These are phyloP conservation scores for Tenodera sinensis DNA, from an alignment of 2,888 invertebrate genomes.

Conservation along the genomic window DNA sequence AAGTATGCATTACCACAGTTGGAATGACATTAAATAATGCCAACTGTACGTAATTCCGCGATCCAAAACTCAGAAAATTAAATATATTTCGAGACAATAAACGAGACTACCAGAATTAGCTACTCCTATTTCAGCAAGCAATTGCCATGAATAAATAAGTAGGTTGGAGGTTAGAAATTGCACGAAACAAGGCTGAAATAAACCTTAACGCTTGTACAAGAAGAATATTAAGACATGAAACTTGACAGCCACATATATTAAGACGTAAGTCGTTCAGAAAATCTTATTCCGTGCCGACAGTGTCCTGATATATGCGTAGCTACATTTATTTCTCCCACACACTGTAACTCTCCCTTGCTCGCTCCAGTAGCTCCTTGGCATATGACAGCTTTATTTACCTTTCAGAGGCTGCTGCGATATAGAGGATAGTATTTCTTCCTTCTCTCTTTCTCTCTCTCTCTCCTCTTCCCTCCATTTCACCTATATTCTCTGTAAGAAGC, in stretches of 20 bases:
- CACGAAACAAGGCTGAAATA: too few relatives aligned
- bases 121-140: too few relatives aligned
- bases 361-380: not conserved
- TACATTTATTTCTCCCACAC: not conserved
- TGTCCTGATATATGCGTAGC: not conserved
- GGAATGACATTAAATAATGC: too few relatives aligned
- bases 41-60: too few relatives aligned
- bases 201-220: too few relatives aligned
- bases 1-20: too few relatives aligned
- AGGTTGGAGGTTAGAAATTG: too few relatives aligned
- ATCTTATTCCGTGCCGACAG: not conserved
- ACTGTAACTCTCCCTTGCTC: not conserved
- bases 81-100: too few relatives aligned
- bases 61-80: too few relatives aligned
- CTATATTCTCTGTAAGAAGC: not conserved
- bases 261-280: not conserved
- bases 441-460: not conserved
- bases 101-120: too few relatives aligned
- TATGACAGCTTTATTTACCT: constrained; percentile 8
- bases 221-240: too few relatives aligned
- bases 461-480: not conserved
- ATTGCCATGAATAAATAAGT: too few relatives aligned
- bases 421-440: constrained; percentile 2
- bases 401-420: not conserved
- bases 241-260: not conserved